phyloP scores from a whole-genome alignment of 2,797 vertebrate species.

The Enteromius argenteus region DNA sequence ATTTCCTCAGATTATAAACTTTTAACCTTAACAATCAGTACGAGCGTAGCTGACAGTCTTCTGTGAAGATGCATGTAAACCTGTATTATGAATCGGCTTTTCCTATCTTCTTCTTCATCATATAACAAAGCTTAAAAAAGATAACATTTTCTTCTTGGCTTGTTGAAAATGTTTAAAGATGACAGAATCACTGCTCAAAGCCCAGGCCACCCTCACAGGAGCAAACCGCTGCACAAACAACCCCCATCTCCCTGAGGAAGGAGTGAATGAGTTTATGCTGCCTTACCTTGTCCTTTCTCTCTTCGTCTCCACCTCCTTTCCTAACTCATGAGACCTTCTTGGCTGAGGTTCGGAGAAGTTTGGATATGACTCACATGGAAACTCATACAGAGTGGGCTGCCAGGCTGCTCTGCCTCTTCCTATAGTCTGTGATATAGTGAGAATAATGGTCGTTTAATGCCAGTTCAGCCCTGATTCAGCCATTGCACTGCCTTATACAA shows the following conservation, averaged over 20 bases:
- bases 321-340: slow-evolving; percentile 71
- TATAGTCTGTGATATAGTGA: slow-evolving; percentile 64
- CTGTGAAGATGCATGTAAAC: background rate
- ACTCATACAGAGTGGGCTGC: slow-evolving; percentile 70
- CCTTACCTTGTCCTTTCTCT: slow-evolving; percentile 52
- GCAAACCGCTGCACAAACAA: slow-evolving; percentile 4
- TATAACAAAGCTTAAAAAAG: background rate
- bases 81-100: background rate
- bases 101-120: slow-evolving; percentile 22
- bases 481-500: slow-evolving; percentile 59
- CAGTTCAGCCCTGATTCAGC: slow-evolving; percentile 53
- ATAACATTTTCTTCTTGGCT: slow-evolving; percentile 14
- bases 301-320: slow-evolving; percentile 63
- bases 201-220: background rate
- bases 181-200: background rate
- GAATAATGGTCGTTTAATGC: slow-evolving; percentile 66
- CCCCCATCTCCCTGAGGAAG: slow-evolving; percentile 55
- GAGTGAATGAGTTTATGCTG: slow-evolving; percentile 71
- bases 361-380: slow-evolving; percentile 78
- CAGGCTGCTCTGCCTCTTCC: slow-evolving; percentile 61
- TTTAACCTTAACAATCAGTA: background rate
- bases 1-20: background rate
- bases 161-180: slow-evolving; percentile 16
- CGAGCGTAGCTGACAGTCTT: background rate
- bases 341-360: slow-evolving; percentile 69